Evolutionary conservation across 1,140 invertebrate genomes (phyloP).

Genomic region (Cydia pomonella): DNA sequence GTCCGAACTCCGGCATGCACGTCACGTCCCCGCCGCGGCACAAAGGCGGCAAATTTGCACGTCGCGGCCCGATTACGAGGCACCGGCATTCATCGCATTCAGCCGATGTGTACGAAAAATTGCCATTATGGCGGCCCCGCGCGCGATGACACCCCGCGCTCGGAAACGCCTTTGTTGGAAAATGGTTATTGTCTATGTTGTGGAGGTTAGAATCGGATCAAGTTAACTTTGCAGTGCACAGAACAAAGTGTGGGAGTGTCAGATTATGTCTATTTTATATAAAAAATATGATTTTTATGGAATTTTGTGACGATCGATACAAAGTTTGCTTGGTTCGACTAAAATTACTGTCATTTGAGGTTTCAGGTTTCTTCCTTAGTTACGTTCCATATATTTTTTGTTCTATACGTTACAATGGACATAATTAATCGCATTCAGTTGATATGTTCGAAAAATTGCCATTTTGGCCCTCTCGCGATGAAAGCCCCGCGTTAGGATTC

Average conservation of each 20-base stretch:
- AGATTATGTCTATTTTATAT: no score
- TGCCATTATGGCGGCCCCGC: slow-evolving; percentile 65
- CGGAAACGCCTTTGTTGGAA: slow-evolving; percentile 34
- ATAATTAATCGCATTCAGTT: slow-evolving; percentile 67
- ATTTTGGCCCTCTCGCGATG: slow-evolving; percentile 61
- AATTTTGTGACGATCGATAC: no score
- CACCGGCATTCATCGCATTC: slow-evolving; percentile 72
- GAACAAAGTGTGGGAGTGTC: no score
- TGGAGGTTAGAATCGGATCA: not conserved
- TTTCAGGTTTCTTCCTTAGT: no score
- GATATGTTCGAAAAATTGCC: slow-evolving; percentile 75
- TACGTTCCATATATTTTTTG: no score
- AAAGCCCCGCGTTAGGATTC: slow-evolving; percentile 47
- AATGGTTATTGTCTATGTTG: slow-evolving; percentile 22
- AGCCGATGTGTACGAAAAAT: slow-evolving; percentile 72
- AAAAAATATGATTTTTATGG: no score
- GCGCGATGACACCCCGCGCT: slow-evolving; percentile 54
- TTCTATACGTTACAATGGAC: slow-evolving; percentile 57
- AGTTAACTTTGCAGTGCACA: no score
- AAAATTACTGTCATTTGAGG: no score
- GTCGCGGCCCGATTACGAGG: slow-evolving; percentile 68
- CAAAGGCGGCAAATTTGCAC: slow-evolving; percentile 78
- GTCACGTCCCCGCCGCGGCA: slow-evolving; percentile 64
- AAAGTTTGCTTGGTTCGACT: no score
- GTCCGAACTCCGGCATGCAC: slow-evolving; percentile 47